phyloP scores from a whole-genome alignment of 2,888 invertebrate species.

The Glyphotaelius pellucidus region DNA sequence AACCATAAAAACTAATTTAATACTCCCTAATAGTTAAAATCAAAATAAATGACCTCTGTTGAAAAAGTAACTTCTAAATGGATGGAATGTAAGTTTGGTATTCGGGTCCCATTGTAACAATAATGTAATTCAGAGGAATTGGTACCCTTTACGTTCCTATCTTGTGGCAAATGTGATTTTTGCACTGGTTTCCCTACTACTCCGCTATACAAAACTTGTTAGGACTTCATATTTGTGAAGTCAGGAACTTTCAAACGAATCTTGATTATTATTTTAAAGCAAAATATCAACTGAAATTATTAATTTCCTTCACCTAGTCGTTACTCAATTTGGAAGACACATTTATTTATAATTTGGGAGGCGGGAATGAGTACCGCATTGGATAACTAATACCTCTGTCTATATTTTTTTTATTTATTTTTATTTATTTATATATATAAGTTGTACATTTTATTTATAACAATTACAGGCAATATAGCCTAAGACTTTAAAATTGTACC shows the following conservation, averaged over 20 bases:
- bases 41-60: not conserved
- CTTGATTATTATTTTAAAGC: too few species aligned
- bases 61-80: not conserved
- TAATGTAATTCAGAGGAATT: not conserved
- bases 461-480: too few species aligned
- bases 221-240: not conserved
- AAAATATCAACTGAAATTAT: too few species aligned
- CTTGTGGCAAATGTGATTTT: slow-evolving; percentile 15
- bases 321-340: too few species aligned
- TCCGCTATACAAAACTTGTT: not conserved
- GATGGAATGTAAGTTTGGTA: not conserved
- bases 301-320: too few species aligned
- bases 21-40: not conserved
- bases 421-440: too few species aligned
- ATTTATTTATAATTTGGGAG: too few species aligned
- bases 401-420: too few species aligned
- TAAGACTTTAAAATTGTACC: too few species aligned
- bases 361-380: too few species aligned
- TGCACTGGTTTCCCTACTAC: slow-evolving; percentile 19
- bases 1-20: not conserved
- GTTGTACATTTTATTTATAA: too few species aligned
- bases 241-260: not conserved
- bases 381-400: too few species aligned
- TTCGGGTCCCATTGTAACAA: slow-evolving; percentile 8
- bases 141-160: not conserved